These are phyloP conservation scores for Emydoidea blandingii DNA, from an alignment of 2,797 vertebrate species.

Conservation along the genomic window DNA sequence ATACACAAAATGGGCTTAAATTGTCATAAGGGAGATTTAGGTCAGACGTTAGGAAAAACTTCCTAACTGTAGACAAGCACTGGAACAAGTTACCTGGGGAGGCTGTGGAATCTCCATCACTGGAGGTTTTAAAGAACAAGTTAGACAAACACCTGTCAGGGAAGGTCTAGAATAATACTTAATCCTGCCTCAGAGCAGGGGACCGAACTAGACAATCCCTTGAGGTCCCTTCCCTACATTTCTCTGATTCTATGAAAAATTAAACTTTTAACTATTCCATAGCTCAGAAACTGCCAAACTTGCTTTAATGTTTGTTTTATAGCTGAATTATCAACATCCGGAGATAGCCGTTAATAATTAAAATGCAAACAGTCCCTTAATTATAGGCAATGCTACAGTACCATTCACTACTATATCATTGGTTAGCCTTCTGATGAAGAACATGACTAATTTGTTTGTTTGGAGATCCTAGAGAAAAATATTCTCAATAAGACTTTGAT, in stretches of 20 bases:
- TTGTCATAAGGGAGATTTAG: background rate
- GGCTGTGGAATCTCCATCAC: background rate
- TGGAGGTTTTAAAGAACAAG: background rate
- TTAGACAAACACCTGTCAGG: background rate
- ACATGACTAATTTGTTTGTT: slow-evolving; percentile 61
- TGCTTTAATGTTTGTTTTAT: slow-evolving; percentile 66
- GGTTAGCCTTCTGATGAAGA: slow-evolving; percentile 65
- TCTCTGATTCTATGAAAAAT: background rate
- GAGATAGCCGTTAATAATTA: slow-evolving; percentile 75
- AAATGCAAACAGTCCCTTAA: slow-evolving; percentile 71
- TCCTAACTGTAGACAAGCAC: background rate
- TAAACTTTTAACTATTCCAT: slow-evolving; percentile 6
- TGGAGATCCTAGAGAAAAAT: slow-evolving; percentile 53
- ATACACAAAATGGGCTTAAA: background rate
- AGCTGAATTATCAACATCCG: slow-evolving; percentile 64
- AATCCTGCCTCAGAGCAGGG: background rate
- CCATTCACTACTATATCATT: slow-evolving; percentile 50
- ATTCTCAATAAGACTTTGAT: slow-evolving; percentile 34
- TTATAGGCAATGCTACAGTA: slow-evolving; percentile 58
- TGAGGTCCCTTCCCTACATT: background rate
- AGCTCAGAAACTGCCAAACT: slow-evolving; percentile 21
- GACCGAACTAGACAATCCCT: background rate
- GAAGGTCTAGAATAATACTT: background rate
- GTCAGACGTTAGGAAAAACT: background rate
- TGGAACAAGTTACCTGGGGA: background rate